These are phyloP conservation scores for Gallinago nigripennis DNA, from an alignment of 2,797 vertebrate species.

Conservation along the genomic window DNA sequence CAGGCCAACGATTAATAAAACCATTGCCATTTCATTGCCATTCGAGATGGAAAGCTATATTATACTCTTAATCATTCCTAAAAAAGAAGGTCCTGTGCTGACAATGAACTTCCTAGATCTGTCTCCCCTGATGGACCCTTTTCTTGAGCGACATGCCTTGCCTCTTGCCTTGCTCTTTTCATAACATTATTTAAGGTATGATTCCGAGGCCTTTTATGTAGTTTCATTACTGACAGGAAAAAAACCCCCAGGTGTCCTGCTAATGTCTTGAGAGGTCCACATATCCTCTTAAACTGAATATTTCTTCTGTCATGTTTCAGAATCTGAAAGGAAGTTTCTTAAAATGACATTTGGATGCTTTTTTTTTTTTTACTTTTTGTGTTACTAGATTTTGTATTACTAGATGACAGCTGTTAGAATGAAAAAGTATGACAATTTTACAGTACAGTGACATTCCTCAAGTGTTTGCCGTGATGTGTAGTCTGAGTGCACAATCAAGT, in stretches of 20 bases:
- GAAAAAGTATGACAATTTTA: background rate
- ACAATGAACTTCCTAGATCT: background rate
- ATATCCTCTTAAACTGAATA: background rate
- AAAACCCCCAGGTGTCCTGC: background rate
- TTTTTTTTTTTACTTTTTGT: background rate
- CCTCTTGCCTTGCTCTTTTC: background rate
- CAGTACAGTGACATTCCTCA: background rate
- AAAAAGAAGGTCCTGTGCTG: background rate
- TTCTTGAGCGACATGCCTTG: background rate
- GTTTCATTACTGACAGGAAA: background rate
- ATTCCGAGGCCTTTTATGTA: background rate
- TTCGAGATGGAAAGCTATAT: background rate
- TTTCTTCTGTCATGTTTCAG: background rate
- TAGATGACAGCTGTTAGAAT: background rate
- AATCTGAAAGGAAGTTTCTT: background rate
- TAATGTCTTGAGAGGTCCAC: background rate
- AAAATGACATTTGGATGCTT: background rate
- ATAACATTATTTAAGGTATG: background rate
- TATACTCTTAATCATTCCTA: background rate
- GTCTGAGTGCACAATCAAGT: background rate
- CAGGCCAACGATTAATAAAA: background rate
- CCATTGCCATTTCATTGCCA: fast-evolving
- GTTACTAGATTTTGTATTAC: background rate
- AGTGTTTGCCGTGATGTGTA: background rate
- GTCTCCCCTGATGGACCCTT: background rate